Conservation (phyloP, 1,140 invertebrate genomes). For the Ectropis grisescens region DNA sequence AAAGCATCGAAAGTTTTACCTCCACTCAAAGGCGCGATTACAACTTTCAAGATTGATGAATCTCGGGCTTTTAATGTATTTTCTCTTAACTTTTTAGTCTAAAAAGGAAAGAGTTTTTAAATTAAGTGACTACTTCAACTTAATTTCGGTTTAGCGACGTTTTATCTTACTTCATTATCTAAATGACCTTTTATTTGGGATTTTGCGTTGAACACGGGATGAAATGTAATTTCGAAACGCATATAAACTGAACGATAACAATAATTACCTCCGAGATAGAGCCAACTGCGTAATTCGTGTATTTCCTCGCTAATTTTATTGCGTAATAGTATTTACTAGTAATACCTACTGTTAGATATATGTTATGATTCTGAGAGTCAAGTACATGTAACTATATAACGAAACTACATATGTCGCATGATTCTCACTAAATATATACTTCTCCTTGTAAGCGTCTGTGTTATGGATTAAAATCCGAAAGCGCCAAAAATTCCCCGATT, state of each 20-base stretch:
- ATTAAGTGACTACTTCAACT: constrained; percentile 14
- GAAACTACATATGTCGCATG: no score
- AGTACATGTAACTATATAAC: no score
- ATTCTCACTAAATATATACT: no score
- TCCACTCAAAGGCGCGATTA: constrained; percentile 21
- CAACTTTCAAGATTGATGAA: constrained; percentile 33
- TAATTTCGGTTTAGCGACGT: constrained; percentile 10
- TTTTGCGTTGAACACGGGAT: no score
- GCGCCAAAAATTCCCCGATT: no score
- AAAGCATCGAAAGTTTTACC: constrained; percentile 10
- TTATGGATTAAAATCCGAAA: no score
- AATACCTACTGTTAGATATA: no score
- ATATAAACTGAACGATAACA: constrained; percentile 3
- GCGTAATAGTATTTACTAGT: no score
- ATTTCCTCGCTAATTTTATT: constrained; percentile 13
- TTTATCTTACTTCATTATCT: constrained; percentile 7
- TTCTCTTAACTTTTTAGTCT: constrained; percentile 6
- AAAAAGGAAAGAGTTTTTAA: constrained; percentile 14
- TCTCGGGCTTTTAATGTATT: constrained; percentile 21
- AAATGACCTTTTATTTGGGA: constrained; percentile 8
- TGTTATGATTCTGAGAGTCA: no score
- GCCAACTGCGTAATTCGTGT: constrained; percentile 8
- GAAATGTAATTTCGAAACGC: no score
- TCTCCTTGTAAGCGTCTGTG: no score
- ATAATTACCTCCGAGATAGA: constrained; percentile 6